A percentile compares a stretch with the other conserved stretches of the same genome.
Evolutionary conservation across 2,888 invertebrate genomes (phyloP).

Genomic region (Pristionchus japonicus): DNA sequence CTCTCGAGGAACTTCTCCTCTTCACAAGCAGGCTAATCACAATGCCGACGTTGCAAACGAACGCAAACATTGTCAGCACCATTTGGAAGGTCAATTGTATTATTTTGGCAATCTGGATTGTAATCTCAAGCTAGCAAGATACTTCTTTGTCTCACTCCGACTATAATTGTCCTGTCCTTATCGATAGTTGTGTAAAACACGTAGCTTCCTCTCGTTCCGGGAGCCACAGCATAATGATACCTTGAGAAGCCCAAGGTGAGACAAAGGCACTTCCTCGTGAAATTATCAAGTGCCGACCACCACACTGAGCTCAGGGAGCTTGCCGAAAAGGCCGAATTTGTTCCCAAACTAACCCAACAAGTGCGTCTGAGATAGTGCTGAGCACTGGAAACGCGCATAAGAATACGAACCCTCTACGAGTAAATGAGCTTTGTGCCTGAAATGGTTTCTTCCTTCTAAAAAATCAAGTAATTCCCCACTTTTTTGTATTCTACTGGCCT

Average conservation of each 20-base stretch:
- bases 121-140: not conserved
- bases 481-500: not conserved
- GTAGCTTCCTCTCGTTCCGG: not conserved
- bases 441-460: not conserved
- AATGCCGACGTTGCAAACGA: not conserved
- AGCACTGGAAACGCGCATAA: not conserved
- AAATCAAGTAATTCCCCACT: not conserved
- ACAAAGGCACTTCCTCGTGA: not conserved
- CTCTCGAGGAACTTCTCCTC: not conserved
- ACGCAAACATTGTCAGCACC: not conserved
- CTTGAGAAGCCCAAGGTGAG: too few species aligned
- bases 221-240: not conserved
- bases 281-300: too few species aligned
- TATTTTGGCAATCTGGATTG: not conserved
- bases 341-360: not conserved
- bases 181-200: not conserved
- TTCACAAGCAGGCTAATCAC: not conserved
- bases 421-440: not conserved
- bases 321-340: too few species aligned
- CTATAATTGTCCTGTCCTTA: not conserved
- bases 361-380: not conserved
- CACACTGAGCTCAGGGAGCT: too few species aligned
- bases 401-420: not conserved
- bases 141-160: not conserved
- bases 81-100: not conserved